These are phyloP conservation scores for Tympanoctomys barrerae DNA, from an alignment of 2,797 vertebrate species.

Conservation along the genomic window DNA sequence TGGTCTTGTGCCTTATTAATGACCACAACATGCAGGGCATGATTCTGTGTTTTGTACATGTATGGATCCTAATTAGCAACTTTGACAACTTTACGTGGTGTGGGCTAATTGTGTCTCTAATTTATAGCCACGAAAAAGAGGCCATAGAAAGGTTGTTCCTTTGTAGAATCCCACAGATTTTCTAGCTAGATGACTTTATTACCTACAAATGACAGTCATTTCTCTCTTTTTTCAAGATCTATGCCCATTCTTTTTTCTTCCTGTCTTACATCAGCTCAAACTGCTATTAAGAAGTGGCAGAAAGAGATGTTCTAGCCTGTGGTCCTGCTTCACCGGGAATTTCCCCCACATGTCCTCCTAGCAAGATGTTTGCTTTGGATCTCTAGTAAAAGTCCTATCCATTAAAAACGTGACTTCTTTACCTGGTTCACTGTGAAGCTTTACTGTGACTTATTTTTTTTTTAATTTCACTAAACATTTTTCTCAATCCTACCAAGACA, in stretches of 20 bases:
- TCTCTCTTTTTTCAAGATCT: background rate
- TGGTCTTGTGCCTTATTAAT: background rate
- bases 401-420: background rate
- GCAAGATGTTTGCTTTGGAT: background rate
- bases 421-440: background rate
- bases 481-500: background rate
- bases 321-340: background rate
- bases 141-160: background rate
- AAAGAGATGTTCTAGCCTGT: background rate
- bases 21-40: background rate
- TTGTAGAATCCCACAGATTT: background rate
- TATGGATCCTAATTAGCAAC: background rate
- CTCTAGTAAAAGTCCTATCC: background rate
- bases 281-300: background rate
- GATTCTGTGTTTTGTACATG: background rate
- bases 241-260: background rate
- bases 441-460: conserved; percentile 20
- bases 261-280: background rate
- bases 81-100: background rate
- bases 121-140: background rate
- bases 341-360: background rate
- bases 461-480: background rate
- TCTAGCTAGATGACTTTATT: background rate
- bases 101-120: background rate
- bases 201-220: background rate